phyloP scores from a whole-genome alignment of 2,888 invertebrate genomes.

The Drosophila heteroneura region DNA sequence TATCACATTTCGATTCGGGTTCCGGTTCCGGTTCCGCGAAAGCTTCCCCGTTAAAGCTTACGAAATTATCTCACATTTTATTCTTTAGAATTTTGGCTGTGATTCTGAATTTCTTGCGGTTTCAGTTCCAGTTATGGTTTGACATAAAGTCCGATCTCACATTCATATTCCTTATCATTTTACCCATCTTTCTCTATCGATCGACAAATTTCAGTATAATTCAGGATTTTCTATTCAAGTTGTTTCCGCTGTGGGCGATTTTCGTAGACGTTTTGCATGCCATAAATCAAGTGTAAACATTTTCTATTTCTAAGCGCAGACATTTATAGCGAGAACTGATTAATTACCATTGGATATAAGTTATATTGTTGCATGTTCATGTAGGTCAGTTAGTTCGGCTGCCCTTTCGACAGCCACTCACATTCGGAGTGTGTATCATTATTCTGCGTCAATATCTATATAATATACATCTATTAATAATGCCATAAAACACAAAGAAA shows the following conservation, averaged over 20 bases:
- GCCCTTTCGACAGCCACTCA: not conserved
- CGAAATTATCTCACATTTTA: not conserved
- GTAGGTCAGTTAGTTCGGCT: not conserved
- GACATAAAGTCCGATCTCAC: not conserved
- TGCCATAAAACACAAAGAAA: conserved; percentile 44
- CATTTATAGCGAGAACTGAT: not conserved
- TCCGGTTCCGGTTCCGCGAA: not conserved
- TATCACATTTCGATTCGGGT: not conserved
- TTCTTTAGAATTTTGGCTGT: not conserved
- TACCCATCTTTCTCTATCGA: too few species aligned
- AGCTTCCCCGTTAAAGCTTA: not conserved
- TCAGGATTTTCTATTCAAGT: not conserved
- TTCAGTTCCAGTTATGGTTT: not conserved
- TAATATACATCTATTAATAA: conserved; percentile 47
- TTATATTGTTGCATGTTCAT: not conserved
- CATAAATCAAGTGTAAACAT: not conserved
- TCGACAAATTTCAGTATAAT: not conserved
- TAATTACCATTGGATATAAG: not conserved
- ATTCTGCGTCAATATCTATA: conserved; percentile 28
- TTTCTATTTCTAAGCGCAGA: not conserved
- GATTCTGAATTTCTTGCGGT: not conserved
- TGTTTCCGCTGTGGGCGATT: not conserved
- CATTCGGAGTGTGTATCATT: conserved; percentile 6
- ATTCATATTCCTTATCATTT: not conserved
- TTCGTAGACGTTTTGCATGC: not conserved